Base-by-base conservation (phyloP, 2,113 vertebrate species). In the Bucco capensis region DNA sequence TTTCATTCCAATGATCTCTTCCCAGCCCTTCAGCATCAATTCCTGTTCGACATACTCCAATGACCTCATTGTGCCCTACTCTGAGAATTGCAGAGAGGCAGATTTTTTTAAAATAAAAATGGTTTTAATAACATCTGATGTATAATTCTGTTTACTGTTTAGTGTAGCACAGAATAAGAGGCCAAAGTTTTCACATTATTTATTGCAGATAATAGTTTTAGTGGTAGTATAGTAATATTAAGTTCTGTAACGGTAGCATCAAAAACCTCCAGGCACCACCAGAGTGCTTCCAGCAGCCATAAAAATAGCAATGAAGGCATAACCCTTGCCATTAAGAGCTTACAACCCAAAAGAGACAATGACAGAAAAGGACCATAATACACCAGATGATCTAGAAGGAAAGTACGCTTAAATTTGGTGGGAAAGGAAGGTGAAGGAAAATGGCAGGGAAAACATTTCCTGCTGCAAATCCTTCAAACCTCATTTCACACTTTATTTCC, bases 61-160 rank as follows among this genome's bases (percentile, higher is more conserved):
- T 99, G 96, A 99, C 99, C 95, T 99, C 99, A 84, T 99, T 99
- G 98, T 99, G 99, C 91, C 99, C 99, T 40, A 99, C 99, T 92
- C 99, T 99, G 95, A 64, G 74, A 86, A 83, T 74, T 58, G 49
- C 6, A 93, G 62, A 93, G 86, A 72, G 50, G 47, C 17, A 88
- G 53, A 54, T 30, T 15, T 83, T 73, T 33, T 78, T 75, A 28
- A 11, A 86, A 87, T 79, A 88, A 91, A 91, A 91, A 56, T 82
- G 33, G 70, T 40, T 92, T 90, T 83, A 94, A 86, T 96, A 92
- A 93, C 13, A 28, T 70, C 37, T 73, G 50, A 56, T 71, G 31
- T 24, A 89, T 27, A 89, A 62, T 84, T 64, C 25, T 79, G 19
- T 72, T 90, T 69, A 70, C 35, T 76, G 27, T 57, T 94, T 66